Percentiles rank a stretch among this genome's conserved stretches.
These are phyloP conservation scores for Ceramica pisi DNA, from an alignment of 2,888 invertebrate genomes.

Conservation along the genomic window DNA sequence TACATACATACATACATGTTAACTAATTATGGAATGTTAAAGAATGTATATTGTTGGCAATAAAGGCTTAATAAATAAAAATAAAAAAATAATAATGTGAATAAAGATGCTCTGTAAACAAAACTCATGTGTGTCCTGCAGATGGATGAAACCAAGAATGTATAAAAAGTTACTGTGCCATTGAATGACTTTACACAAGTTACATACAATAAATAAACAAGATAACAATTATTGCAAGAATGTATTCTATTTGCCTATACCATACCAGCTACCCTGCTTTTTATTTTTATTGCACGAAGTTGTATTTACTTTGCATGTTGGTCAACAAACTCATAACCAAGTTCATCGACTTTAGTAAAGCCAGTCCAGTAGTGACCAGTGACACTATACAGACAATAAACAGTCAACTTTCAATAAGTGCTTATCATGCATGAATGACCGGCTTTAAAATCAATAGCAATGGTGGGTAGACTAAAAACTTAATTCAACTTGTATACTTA, in stretches of 20 bases:
- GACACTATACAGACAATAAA: slow-evolving; percentile 2
- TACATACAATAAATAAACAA: slow-evolving; percentile 1
- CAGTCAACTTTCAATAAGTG: slow-evolving; percentile 12
- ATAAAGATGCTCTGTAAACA: neutral
- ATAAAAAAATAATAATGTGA: too few relatives aligned
- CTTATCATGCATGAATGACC: neutral
- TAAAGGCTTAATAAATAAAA: too few relatives aligned
- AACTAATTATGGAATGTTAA: too few relatives aligned
- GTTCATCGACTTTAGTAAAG: slow-evolving; percentile 26
- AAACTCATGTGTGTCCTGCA: neutral
- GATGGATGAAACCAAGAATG: neutral
- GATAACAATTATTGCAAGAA: neutral
- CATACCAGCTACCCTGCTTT: neutral
- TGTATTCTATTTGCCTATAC: slow-evolving; percentile 10
- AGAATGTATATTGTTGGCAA: too few relatives aligned
- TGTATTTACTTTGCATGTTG: slow-evolving; percentile 12
- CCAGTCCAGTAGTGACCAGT: too few relatives aligned
- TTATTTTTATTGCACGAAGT: slow-evolving; percentile 4
- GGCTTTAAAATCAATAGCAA: neutral
- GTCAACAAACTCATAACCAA: slow-evolving; percentile 24
- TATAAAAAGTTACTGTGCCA: neutral
- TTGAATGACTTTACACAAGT: neutral
- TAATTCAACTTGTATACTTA: slow-evolving; percentile 68
- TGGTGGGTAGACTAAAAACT: neutral
- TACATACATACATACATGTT: too few relatives aligned